A percentile compares a stretch with the other conserved stretches of the same genome.
Conservation (phyloP, 1,140 invertebrate species). For the Spodoptera frugiperda region DNA sequence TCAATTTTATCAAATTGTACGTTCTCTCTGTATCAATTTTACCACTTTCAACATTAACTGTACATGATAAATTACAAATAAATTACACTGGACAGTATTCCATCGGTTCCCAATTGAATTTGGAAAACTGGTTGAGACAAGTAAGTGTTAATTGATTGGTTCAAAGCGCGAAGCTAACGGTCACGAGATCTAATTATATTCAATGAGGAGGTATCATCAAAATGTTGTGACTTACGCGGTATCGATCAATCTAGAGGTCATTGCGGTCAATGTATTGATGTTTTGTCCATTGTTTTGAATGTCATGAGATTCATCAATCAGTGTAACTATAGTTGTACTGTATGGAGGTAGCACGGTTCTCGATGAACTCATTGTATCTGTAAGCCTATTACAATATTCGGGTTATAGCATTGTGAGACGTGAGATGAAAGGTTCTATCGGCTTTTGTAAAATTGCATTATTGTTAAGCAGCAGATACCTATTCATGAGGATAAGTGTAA, state of each 20-base stretch:
- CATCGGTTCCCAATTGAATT: conserved; percentile 38
- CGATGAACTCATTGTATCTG: conserved; percentile 55
- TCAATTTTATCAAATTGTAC: conserved; percentile 31
- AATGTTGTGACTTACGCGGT: conserved; percentile 63
- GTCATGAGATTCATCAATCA: conserved; percentile 69
- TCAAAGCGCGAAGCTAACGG: conserved; percentile 48
- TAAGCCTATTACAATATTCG: conserved; percentile 65
- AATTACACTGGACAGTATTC: conserved; percentile 39
- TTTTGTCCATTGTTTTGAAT: conserved; percentile 67
- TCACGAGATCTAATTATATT: conserved; percentile 54
- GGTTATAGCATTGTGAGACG: conserved; percentile 49
- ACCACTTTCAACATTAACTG: conserved; percentile 28
- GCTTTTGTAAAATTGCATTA: conserved; percentile 36
- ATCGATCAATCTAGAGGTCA: conserved; percentile 59
- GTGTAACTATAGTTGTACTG: conserved; percentile 50
- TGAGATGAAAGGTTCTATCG: conserved; percentile 19
- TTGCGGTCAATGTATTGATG: conserved; percentile 59
- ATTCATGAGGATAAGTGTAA: conserved; percentile 48
- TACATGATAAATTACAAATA: conserved; percentile 42
- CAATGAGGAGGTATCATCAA: conserved; percentile 62
- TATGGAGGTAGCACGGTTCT: conserved; percentile 49
- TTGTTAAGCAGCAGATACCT: neutral
- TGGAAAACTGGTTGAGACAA: conserved; percentile 44
- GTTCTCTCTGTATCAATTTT: conserved; percentile 9
- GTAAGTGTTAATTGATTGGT: conserved; percentile 64